A percentile compares a stretch with the other conserved stretches of the same genome.
Evolutionary conservation across 1,140 invertebrate species (phyloP).

Genomic region (Neuroterus valhalla): DNA sequence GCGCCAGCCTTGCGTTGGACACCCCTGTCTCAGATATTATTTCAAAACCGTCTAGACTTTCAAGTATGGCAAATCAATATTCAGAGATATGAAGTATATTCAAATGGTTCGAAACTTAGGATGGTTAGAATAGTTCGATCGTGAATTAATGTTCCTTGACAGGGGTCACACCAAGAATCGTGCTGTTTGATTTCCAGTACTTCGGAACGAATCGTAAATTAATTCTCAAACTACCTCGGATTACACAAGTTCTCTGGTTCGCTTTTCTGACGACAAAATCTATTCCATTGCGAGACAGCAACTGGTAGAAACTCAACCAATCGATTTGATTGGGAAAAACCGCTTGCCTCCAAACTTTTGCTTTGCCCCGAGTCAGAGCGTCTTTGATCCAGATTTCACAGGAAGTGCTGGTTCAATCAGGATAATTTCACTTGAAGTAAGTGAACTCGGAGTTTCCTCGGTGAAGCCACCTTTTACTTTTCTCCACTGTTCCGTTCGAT

Average conservation of each 20-base stretch:
- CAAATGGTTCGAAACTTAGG: too few species aligned
- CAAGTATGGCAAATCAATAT: too few species aligned
- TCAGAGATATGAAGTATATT: too few species aligned
- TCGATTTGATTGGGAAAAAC: slow-evolving; percentile 7
- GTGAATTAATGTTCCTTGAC: neutral
- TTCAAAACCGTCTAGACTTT: too few species aligned
- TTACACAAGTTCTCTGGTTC: neutral
- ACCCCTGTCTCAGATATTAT: too few species aligned
- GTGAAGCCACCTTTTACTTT: slow-evolving; percentile 7
- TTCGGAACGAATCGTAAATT: neutral
- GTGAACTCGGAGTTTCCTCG: slow-evolving; percentile 9
- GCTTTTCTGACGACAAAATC: neutral
- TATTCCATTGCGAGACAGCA: neutral
- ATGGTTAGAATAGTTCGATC: too few species aligned
- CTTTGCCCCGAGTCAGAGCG: too few species aligned
- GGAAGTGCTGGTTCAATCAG: slow-evolving; percentile 17
- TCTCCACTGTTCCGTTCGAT: slow-evolving; percentile 23
- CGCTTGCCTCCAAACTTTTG: slow-evolving; percentile 4
- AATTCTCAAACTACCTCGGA: neutral
- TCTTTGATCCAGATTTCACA: neutral
- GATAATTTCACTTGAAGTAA: slow-evolving; percentile 26
- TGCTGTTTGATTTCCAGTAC: neutral
- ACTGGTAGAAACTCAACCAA: neutral
- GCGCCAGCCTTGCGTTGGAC: too few species aligned
- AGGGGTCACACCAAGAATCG: neutral